Evolutionary conservation across 2,888 invertebrate genomes (phyloP).

Genomic region (Chrysomela aeneicollis): DNA sequence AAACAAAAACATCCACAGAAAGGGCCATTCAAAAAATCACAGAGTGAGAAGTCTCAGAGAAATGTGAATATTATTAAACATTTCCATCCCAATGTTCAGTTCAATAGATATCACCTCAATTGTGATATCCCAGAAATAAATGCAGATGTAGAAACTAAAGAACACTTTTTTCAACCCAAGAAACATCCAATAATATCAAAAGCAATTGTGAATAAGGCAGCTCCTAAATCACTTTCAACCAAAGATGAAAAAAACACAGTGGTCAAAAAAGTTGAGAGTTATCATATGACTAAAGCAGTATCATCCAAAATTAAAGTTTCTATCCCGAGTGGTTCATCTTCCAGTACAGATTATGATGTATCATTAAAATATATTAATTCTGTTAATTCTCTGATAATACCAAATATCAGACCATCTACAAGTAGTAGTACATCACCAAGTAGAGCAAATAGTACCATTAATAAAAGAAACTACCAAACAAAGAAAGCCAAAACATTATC

Average conservation of each 20-base stretch:
- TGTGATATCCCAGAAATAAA: constrained; percentile 32
- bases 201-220: background rate
- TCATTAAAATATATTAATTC: background rate
- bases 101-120: constrained; percentile 16
- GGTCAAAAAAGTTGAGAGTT: background rate
- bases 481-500: constrained; percentile 22
- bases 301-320: background rate
- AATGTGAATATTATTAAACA: constrained; percentile 26
- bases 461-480: constrained; percentile 10
- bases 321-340: constrained; percentile 6
- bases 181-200: background rate
- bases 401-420: background rate
- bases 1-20: constrained; percentile 19
- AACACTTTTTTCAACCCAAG: constrained; percentile 2
- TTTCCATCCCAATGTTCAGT: constrained; percentile 26
- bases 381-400: background rate
- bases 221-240: background rate
- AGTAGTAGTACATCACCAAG: constrained; percentile 2
- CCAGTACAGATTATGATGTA: background rate
- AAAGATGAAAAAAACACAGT: background rate
- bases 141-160: constrained; percentile 6
- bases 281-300: background rate
- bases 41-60: constrained; percentile 1
- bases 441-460: background rate
- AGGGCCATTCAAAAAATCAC: background rate